phyloP scores from a whole-genome alignment of 2,888 invertebrate species.

The Apodemia zela region DNA sequence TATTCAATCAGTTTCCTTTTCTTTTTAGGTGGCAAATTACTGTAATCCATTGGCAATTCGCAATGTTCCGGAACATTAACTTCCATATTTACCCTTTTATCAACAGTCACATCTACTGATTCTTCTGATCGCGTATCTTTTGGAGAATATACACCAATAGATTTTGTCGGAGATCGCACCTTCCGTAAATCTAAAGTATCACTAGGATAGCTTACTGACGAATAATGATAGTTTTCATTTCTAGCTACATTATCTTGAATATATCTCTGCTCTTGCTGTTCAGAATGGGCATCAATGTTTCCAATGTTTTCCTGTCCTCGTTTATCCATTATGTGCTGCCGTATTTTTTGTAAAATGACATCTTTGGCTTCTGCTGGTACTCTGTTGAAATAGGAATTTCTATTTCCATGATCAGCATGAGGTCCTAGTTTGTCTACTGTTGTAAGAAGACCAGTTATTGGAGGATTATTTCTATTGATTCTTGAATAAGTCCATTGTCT shows the following conservation, averaged over 20 bases:
- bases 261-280: conserved; percentile 17
- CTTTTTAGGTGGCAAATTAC: conserved; percentile 76
- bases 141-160: conserved; percentile 42
- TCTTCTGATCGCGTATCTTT: conserved; percentile 43
- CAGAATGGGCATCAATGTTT: conserved; percentile 43
- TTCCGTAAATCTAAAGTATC: conserved; percentile 71
- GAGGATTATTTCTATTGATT: conserved; percentile 45
- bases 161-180: conserved; percentile 64
- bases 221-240: conserved; percentile 54
- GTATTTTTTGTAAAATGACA: conserved; percentile 72
- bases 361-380: conserved; percentile 72
- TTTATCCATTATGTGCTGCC: conserved; percentile 77
- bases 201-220: conserved; percentile 44
- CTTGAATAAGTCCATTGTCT: conserved; percentile 55
- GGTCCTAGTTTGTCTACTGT: conserved; percentile 65
- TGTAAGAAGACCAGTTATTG: conserved; percentile 69
- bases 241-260: conserved; percentile 44
- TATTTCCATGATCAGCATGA: conserved; percentile 50
- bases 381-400: conserved; percentile 56
- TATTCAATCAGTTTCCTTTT: conserved; percentile 77
- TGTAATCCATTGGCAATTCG: conserved; percentile 75
- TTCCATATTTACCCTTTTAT: conserved; percentile 54
- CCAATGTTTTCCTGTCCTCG: conserved; percentile 58
- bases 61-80: conserved; percentile 65
- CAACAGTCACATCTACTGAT: conserved; percentile 45